Evolutionary conservation across 2,797 vertebrate species (phyloP), one percentile per base, ranked within the genome.

Genomic region (Schizothorax lantsangensis): DNA sequence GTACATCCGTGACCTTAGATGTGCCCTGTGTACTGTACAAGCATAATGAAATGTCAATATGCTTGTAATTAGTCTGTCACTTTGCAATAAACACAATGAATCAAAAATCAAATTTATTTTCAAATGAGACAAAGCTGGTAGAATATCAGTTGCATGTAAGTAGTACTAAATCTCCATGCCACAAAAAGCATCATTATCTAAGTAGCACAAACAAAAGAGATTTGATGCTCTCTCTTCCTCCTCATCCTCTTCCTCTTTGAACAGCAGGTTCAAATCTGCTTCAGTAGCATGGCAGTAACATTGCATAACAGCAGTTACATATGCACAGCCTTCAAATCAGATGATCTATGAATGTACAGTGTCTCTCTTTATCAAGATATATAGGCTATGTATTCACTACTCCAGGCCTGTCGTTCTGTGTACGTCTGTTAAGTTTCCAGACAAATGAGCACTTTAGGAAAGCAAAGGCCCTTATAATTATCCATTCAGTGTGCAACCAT

Each of bases 51-150:
- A 84, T 89, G 75, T 64, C 64, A 91, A 92, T 89, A 89, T 92
- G 91, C 75, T 74, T 87, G 89, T 90, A 86, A 92, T 93, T 93
- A 87, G 73, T 85, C 54, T 90, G 90, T 91, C 90, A 91, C 80
- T 86, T 47, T 85, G 68, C 84, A 87, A 85, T 91, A 93, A 93
- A 93, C 91, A 90, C 84, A 64, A 81, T 88, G 88, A 88, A 83
- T 92, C 75, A 91, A 36, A 90, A 86, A 68, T 38, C 21, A 0
- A 23, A n/a, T 80, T 57, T 64, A 38, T 84, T 49, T 73, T 26
- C 36, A 75, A 30, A 77, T 69, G 36, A 43, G 54, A 86, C 38
- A 45, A 40, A 59, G 57, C 57, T 79, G 14, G 54, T 36, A 54
- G 14, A 74, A 74, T 57, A 36, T 54, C 54, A 36, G 49, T 21